phyloP scores from a whole-genome alignment of 2,888 invertebrate species.

The Suillia variegata region DNA sequence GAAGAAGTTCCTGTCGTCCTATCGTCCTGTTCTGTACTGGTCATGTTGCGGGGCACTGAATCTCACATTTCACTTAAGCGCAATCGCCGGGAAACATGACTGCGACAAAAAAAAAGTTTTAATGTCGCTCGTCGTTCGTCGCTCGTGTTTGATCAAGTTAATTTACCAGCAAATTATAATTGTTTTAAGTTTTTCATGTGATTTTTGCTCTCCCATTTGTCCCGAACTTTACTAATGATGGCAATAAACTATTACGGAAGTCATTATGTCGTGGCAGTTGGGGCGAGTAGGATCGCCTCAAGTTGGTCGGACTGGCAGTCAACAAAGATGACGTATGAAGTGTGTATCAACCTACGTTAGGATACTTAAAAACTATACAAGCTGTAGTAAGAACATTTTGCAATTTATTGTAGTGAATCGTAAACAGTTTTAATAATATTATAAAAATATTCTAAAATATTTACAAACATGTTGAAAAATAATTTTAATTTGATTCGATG shows the following conservation, averaged over 20 bases:
- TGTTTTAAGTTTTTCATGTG: conserved; percentile 32
- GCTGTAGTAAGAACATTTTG: too few relatives aligned
- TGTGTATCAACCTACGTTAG: too few relatives aligned
- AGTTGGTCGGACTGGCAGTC: too few relatives aligned
- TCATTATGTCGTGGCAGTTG: background rate
- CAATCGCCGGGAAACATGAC: conserved; percentile 1
- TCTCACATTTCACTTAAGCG: conserved; percentile 3
- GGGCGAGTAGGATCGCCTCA: background rate
- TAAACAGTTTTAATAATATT: too few relatives aligned
- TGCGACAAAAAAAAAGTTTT: conserved; percentile 8
- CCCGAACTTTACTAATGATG: background rate
- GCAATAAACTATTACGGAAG: background rate
- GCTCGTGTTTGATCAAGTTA: conserved; percentile 36
- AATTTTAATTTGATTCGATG: too few relatives aligned
- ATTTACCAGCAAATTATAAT: conserved; percentile 40
- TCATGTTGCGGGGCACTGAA: background rate
- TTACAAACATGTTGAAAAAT: too few relatives aligned
- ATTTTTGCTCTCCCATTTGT: conserved; percentile 22
- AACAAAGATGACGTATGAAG: too few relatives aligned
- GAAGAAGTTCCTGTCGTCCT: background rate
- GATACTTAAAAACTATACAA: too few relatives aligned
- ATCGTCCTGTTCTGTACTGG: background rate
- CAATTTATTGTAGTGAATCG: too few relatives aligned
- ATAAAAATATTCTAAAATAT: too few relatives aligned
- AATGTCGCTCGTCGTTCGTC: too few relatives aligned